These are phyloP conservation scores for Plestiodon gilberti DNA, from an alignment of 2,113 vertebrate genomes.

Conservation along the genomic window DNA sequence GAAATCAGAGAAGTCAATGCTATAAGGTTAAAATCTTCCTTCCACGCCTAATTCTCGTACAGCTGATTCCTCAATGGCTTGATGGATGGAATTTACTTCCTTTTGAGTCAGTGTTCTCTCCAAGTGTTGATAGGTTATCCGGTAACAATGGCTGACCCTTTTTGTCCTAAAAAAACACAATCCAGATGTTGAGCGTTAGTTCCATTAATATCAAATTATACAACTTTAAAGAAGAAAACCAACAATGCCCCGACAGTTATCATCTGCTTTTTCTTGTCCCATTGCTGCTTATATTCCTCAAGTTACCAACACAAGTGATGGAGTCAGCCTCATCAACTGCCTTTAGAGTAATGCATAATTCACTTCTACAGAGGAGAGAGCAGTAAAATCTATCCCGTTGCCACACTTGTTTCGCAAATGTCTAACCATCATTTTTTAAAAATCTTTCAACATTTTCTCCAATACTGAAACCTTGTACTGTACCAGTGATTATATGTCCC, in stretches of 20 bases:
- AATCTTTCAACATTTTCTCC: background rate
- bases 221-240: background rate
- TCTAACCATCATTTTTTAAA: background rate
- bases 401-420: background rate
- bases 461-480: background rate
- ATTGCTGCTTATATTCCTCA: constrained; percentile 45
- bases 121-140: constrained; percentile 90
- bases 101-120: constrained; percentile 89
- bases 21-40: constrained; percentile 81
- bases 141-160: constrained; percentile 91
- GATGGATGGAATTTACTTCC: constrained; percentile 84
- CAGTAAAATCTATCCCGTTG: constrained; percentile 16
- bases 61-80: constrained; percentile 75
- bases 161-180: constrained; percentile 78
- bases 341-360: constrained; percentile 34
- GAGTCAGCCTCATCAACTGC: background rate
- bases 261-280: constrained; percentile 14
- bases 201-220: background rate
- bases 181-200: constrained; percentile 45
- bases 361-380: constrained; percentile 36
- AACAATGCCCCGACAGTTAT: background rate
- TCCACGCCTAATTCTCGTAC: constrained; percentile 85
- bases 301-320: constrained; percentile 44
- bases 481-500: background rate
- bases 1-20: background rate